These are phyloP conservation scores for Parochlus steinenii DNA, from an alignment of 2,888 invertebrate species.

Conservation along the genomic window DNA sequence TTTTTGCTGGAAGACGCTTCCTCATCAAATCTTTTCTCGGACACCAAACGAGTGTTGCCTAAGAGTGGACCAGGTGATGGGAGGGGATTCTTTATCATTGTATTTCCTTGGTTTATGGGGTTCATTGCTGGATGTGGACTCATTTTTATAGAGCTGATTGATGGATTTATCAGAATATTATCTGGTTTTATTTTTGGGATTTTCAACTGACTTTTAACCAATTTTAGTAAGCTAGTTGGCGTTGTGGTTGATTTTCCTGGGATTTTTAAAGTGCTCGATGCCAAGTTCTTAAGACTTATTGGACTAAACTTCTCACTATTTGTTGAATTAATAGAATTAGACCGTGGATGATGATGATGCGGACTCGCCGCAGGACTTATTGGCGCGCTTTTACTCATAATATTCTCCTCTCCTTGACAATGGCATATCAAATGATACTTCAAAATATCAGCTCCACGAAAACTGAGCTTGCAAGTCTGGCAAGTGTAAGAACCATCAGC, in stretches of 20 bases:
- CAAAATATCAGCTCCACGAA: constrained; percentile 63
- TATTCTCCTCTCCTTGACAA: constrained; percentile 42
- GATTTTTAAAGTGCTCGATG: constrained; percentile 27
- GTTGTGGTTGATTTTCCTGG: constrained; percentile 25
- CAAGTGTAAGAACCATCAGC: constrained; percentile 50
- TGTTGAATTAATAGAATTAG: constrained; percentile 40
- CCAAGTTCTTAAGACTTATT: constrained; percentile 26
- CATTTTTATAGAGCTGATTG: constrained; percentile 16
- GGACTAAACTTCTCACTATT: constrained; percentile 36
- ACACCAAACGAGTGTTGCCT: constrained; percentile 64
- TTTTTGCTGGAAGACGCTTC: constrained; percentile 17
- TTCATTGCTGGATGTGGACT: constrained; percentile 14
- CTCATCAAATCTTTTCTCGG: constrained; percentile 31
- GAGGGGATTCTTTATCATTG: constrained; percentile 31
- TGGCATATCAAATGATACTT: constrained; percentile 65
- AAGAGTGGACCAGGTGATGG: constrained; percentile 71
- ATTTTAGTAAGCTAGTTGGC: constrained; percentile 21
- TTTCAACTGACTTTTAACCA: constrained; percentile 28
- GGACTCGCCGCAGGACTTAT: constrained; percentile 28
- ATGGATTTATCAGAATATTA: constrained; percentile 31
- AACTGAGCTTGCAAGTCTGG: constrained; percentile 59
- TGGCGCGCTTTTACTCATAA: constrained; percentile 27
- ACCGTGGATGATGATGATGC: constrained; percentile 35
- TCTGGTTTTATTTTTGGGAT: constrained; percentile 36
- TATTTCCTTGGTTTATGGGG: constrained; percentile 12